Evolutionary conservation across 1,140 invertebrate species (phyloP).

Genomic region (Micrasema longulum): DNA sequence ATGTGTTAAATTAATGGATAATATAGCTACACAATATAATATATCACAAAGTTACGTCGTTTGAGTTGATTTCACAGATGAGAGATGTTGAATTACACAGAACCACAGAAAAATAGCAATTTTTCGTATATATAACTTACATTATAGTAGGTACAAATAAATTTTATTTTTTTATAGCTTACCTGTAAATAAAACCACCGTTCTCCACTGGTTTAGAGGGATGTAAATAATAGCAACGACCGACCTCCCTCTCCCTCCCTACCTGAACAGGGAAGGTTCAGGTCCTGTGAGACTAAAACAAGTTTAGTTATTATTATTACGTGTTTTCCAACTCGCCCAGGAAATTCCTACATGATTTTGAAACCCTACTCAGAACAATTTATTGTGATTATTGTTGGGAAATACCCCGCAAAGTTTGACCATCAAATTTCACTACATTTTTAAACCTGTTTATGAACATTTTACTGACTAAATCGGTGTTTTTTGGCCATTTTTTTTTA

Average conservation of each 20-base stretch:
- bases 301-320: constrained; percentile 29
- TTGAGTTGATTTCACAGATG: too few species aligned
- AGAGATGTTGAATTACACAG: too few species aligned
- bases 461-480: too few species aligned
- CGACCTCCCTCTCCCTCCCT: background rate
- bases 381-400: constrained; percentile 30
- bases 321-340: background rate
- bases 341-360: constrained; percentile 10
- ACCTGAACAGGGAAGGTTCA: constrained; percentile 4
- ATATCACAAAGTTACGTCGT: too few species aligned
- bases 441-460: background rate
- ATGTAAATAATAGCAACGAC: constrained; percentile 23
- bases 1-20: too few species aligned
- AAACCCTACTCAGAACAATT: constrained; percentile 12
- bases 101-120: background rate
- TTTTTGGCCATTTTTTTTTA: too few species aligned
- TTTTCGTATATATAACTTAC: constrained; percentile 1
- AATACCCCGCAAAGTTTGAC: constrained; percentile 8
- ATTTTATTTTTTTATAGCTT: too few species aligned
- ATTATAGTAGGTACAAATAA: too few species aligned
- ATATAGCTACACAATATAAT: too few species aligned
- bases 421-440: constrained; percentile 16
- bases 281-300: constrained; percentile 8
- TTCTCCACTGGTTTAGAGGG: too few species aligned
- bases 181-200: too few species aligned